Percentiles rank a stretch among this genome's conserved stretches.
These are phyloP conservation scores for Ammospiza caudacuta DNA, from an alignment of 2,113 vertebrate genomes.

Conservation along the genomic window DNA sequence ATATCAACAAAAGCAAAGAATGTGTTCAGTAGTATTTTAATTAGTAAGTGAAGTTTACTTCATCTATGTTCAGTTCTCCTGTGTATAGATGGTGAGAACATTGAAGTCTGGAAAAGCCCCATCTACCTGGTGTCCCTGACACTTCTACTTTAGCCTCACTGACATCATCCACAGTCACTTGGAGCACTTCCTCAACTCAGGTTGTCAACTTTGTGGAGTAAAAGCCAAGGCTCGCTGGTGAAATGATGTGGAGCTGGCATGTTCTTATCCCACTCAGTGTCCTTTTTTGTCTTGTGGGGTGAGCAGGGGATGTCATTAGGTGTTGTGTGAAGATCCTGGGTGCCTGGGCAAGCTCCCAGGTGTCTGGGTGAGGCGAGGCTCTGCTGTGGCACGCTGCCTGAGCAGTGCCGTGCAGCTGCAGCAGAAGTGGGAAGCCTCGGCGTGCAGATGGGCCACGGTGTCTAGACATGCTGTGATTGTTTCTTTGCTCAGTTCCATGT, in stretches of 20 bases:
- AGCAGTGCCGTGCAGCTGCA: rapidly evolving
- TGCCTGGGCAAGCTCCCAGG: neutral
- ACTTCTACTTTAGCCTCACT: neutral
- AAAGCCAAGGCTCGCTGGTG: neutral
- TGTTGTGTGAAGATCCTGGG: neutral
- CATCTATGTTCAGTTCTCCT: neutral
- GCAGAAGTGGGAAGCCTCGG: neutral
- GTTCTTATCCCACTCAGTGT: rapidly evolving
- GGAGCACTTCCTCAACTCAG: neutral
- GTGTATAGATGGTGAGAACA: neutral
- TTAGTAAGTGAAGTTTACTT: neutral
- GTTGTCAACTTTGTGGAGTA: neutral
- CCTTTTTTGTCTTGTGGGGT: rapidly evolving
- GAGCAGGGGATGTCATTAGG: neutral
- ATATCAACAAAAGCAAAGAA: neutral
- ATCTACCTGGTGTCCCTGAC: neutral
- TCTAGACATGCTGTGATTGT: neutral
- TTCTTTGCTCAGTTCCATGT: neutral
- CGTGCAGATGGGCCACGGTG: rapidly evolving
- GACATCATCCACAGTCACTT: neutral
- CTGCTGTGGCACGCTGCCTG: neutral
- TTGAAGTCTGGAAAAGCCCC: neutral
- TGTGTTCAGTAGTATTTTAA: neutral
- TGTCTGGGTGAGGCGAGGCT: neutral
- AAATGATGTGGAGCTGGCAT: neutral